phyloP scores from a whole-genome alignment of 2,888 invertebrate genomes.

The Cosmia pyralina region DNA sequence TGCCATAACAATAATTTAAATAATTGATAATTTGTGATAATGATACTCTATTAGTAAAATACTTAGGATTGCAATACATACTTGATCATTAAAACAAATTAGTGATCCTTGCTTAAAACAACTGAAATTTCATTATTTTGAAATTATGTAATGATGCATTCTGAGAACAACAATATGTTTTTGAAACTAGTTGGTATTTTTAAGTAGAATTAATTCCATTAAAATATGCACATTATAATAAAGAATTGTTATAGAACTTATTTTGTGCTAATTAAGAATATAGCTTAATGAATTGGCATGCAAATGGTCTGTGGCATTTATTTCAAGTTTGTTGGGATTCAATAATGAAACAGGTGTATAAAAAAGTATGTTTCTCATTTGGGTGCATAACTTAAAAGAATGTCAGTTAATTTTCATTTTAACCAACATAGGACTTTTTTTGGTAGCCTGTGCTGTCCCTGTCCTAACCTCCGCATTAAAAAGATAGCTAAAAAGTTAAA shows the following conservation, averaged over 20 bases:
- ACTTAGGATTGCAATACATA: conserved; percentile 30
- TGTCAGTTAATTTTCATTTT: not conserved
- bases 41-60: conserved; percentile 19
- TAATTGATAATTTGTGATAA: conserved; percentile 34
- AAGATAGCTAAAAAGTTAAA: not conserved
- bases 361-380: not conserved
- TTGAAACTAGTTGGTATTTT: not conserved
- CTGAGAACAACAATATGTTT: not conserved
- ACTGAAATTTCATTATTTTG: conserved; percentile 1
- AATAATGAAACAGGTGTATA: conserved; percentile 14
- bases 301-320: conserved; percentile 15
- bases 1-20: conserved; percentile 12
- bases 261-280: conserved; percentile 1
- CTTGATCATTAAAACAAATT: conserved; percentile 24
- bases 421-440: not conserved
- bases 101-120: not conserved
- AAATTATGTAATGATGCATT: not conserved
- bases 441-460: not conserved
- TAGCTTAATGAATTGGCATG: not conserved
- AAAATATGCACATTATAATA: not conserved
- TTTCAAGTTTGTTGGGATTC: conserved; percentile 13
- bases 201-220: not conserved
- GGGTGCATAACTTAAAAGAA: not conserved
- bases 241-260: conserved; percentile 3
- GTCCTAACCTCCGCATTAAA: not conserved